Evolutionary conservation across 1,140 invertebrate genomes (phyloP).

Genomic region (Aphidius gifuensis): DNA sequence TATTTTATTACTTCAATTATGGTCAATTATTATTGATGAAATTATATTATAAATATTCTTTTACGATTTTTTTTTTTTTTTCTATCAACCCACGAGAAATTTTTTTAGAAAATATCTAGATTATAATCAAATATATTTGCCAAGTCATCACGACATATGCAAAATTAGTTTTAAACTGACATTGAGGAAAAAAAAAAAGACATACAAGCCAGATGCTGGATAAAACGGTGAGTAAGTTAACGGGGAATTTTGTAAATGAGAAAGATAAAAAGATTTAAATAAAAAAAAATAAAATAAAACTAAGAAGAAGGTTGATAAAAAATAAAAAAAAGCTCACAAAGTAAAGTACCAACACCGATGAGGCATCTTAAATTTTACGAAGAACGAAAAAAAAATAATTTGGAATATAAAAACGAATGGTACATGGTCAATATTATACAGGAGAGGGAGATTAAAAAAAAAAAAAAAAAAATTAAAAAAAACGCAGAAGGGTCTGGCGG

Average conservation of each 20-base stretch:
- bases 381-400: not conserved
- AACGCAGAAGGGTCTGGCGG: slow-evolving; percentile 17
- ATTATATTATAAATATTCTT: too few species aligned
- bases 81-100: too few species aligned
- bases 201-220: slow-evolving; percentile 34
- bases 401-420: too few species aligned
- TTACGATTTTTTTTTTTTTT: too few species aligned
- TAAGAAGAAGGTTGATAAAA: slow-evolving; percentile 6
- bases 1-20: too few species aligned
- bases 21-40: too few species aligned
- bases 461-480: slow-evolving; percentile 4
- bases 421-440: too few species aligned
- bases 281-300: slow-evolving; percentile 12
- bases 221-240: slow-evolving; percentile 39
- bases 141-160: too few species aligned
- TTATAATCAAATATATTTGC: too few species aligned
- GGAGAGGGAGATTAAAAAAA: not conserved
- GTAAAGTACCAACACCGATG: not conserved
- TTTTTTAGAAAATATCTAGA: too few species aligned
- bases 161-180: too few species aligned
- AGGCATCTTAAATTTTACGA: not conserved
- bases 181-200: not conserved
- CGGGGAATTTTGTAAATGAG: slow-evolving; percentile 37
- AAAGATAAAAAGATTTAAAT: slow-evolving; percentile 17
- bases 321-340: not conserved